Base-by-base conservation (phyloP, 2,888 invertebrate genomes). In the Exephanes ischioxanthus region DNA sequence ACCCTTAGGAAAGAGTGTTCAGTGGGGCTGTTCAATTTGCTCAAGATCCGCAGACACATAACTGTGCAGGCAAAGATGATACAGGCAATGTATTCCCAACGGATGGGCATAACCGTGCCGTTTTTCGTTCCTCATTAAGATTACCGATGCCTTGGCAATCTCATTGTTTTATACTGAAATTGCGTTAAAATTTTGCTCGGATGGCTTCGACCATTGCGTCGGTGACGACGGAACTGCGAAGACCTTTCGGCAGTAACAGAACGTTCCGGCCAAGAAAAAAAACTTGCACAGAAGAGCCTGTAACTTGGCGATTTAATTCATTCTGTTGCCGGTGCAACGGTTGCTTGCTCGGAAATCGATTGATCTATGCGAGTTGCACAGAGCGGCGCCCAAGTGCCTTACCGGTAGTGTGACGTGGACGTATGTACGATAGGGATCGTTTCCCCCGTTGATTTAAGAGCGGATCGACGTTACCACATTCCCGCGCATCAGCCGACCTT, bases 361-460 rank as follows among this genome's bases (percentile, higher is more conserved):
- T 19, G 76, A 48, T 63, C 51, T 63, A 37, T 3, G 51, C 19
- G 51, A 66, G 66, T 48, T 0, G 66, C 76, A n/a, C 5, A 9
- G 63, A 45, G 19, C 61, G 30, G 19, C 61, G 30, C 14, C 14
- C 14, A 16, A 63, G 30, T 63, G 63, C 37, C 63, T 37, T 37
- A 30, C n/a, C 30, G 30, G 16, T 37, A 63, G 33, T 33, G 33
- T n/a, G 9, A 30, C 45, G 45, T 14, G 11, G 22, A 33, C 4
- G 66, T 19, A 11, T 16, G 16, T 33, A 37, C 66, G 53, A 63
- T 63, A 66, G 66, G 66, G 22, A 66, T 70, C 33, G 48, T 71
- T 70, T 67, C 16, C 55, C 9, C 16, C 37, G 48, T 61, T 71
- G 83, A 83, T 83, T 83, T 72, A 78, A 72, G 77, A 77, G 67